Evolutionary conservation across 2,113 vertebrate genomes (phyloP), one percentile per base, ranked within the genome.

Genomic region (Dolichallabes microphthalmus): DNA sequence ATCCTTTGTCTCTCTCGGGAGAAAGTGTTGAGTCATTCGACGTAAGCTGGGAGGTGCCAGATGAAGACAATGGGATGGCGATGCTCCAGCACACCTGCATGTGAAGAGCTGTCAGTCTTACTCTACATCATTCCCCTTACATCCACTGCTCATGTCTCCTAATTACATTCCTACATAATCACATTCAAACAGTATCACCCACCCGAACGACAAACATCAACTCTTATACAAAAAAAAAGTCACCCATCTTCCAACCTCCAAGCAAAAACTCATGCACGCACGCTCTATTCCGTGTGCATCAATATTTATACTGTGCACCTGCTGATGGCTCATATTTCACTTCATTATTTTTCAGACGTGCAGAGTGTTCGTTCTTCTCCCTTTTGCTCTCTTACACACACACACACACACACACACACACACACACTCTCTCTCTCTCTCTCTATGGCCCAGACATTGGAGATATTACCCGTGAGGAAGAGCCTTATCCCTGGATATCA

Each of bases 321-420:
- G 89, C 85, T 87, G 85, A 91, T 85, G 84, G 88, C 87, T 93
- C 88, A 93, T 92, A 83, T 92, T 91, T 93, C 89, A 92, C 93
- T 92, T 90, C 83, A 92, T 91, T 92, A 89, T 87, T 89, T 89
- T 88, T 89, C 80, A 90, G 85, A 87, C 80, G n/a, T 63, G 81
- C 88, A 83, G 89, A 85, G 53, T 79, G 39, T 83, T 77, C 52
- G 35, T 73, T 45, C 84, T 57, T 74, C 82, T 80, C 68, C 64
- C 32, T 61, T 58, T 55, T 4, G 13, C n/a, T 55, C 77, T 75
- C 76, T 64, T n/a, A 53, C 22, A 63, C 32, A 75, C 55, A 80
- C 35, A 66, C 7, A 8, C 13, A 45, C 76, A 66, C 52, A 30
- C 39, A 73, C 52, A 25, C 52, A 27, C 52, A 39, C 55, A 60